Base-by-base conservation (phyloP, 23 tunicate genomes). In the Botrylloides violaceus region DNA sequence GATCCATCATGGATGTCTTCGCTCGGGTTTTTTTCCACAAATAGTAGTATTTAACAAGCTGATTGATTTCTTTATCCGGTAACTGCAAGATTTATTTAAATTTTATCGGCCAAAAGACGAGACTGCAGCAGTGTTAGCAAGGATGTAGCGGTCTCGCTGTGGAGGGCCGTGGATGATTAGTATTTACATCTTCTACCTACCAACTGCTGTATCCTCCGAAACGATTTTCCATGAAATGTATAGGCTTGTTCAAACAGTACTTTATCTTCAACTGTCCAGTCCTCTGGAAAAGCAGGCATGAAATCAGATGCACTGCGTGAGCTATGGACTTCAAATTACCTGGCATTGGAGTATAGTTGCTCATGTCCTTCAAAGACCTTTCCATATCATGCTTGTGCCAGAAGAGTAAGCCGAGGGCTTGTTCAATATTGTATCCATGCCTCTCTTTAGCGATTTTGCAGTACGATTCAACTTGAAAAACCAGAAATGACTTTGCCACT, bases 311-410 rank as follows among this genome's bases (percentile, higher is more conserved):
- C 24, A 18, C 23, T 19, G 1, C 24, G 1, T 15, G 29, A 59
- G 29, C 15, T n/a, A 26, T 7, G 9, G 9, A 19, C 29, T 59
- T 59, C 7, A 7, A 7, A 25, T 28, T 72, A 84, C 92, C 92
- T 60, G 95, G 95, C 95, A 87, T 87, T 32, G 95, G 95, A 18
- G 95, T 87, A 36, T 79, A 87, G 62, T 87, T 87, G 34, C 70
- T 75, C 95, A 87, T 87, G 56, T 87, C 95, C 2, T 36, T 71
- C 31, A 87, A 35, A 23, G 95, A 80, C 50, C 76, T 80, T 23
- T 75, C 78, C 34, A 82, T 65, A 78, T 88, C 88, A 33, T 88
- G 96, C 59, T 81, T 81, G 64, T 88, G 96, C 96, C 96, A 88
- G 58, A 81, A 82, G 7, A 88, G 43, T 79, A 88, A 78, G 38